phyloP scores from a whole-genome alignment of 2,113 vertebrate species.

The Girardinichthys multiradiatus region DNA sequence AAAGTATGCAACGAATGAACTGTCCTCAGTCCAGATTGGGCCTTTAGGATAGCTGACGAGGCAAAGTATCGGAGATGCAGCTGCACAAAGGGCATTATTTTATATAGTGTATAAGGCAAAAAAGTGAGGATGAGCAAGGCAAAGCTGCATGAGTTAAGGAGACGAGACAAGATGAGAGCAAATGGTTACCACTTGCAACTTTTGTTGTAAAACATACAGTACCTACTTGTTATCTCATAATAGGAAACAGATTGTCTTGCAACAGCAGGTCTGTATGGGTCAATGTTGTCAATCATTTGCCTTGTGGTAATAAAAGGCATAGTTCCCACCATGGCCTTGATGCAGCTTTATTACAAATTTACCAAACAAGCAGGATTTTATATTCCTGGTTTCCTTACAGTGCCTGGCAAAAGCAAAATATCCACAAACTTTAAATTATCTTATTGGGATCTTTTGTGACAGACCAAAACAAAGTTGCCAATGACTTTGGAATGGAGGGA shows the following conservation, averaged over 20 bases:
- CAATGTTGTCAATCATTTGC: constrained; percentile 20
- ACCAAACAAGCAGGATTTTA: not conserved
- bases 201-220: constrained; percentile 7
- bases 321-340: constrained; percentile 63
- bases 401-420: not conserved
- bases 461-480: no score
- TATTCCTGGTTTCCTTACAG: not conserved
- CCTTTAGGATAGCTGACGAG: constrained; percentile 13
- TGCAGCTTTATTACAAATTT: not conserved
- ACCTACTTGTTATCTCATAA: constrained; percentile 14
- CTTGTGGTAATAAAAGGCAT: constrained; percentile 25
- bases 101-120: constrained; percentile 11
- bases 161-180: constrained; percentile 41
- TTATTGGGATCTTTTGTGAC: not conserved
- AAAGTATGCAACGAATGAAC: constrained; percentile 10
- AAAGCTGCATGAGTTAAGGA: constrained; percentile 22
- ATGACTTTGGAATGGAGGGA: no score
- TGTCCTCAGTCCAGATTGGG: constrained; percentile 17
- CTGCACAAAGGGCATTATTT: constrained; percentile 28
- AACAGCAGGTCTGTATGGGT: constrained; percentile 13
- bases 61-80: constrained; percentile 27
- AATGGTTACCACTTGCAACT: constrained; percentile 11
- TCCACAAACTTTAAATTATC: not conserved
- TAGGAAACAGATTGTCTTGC: constrained; percentile 4
- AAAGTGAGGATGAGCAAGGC: not conserved